Conservation (phyloP, 2,888 invertebrate species). For the Patella depressa region DNA sequence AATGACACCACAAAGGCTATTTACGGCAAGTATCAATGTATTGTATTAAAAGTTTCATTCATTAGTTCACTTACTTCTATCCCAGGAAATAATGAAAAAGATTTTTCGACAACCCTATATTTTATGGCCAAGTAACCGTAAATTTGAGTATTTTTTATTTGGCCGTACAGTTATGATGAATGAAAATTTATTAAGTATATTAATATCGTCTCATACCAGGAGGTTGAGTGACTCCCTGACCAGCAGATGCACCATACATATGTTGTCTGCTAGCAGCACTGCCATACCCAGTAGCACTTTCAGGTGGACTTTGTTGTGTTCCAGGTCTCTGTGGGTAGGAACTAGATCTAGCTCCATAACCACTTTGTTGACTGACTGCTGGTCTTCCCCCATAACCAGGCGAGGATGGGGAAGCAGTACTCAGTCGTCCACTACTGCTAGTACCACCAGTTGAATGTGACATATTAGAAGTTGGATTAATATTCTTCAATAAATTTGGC, state of each 20-base stretch:
- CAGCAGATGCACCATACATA: background rate
- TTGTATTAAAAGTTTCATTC: too few relatives aligned
- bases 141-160: too few relatives aligned
- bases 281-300: background rate
- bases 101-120: too few relatives aligned
- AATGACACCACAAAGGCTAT: too few relatives aligned
- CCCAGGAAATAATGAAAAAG: too few relatives aligned
- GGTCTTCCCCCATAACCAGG: background rate
- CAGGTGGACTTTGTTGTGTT: background rate
- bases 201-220: background rate
- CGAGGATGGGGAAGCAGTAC: background rate
- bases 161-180: too few relatives aligned
- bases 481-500: constrained; percentile 68
- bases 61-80: too few relatives aligned
- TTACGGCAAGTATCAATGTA: too few relatives aligned
- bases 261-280: background rate
- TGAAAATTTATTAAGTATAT: too few relatives aligned
- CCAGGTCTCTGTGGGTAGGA: background rate
- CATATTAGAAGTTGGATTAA: constrained; percentile 35
- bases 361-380: background rate
- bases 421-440: background rate
- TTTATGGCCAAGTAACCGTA: too few relatives aligned
- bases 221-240: background rate
- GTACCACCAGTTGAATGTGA: background rate
- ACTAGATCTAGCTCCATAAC: background rate